Percentiles rank a stretch among this genome's conserved stretches.
These are phyloP conservation scores for Rhinogobio ventralis DNA, from an alignment of 2,797 vertebrate genomes.

Conservation along the genomic window DNA sequence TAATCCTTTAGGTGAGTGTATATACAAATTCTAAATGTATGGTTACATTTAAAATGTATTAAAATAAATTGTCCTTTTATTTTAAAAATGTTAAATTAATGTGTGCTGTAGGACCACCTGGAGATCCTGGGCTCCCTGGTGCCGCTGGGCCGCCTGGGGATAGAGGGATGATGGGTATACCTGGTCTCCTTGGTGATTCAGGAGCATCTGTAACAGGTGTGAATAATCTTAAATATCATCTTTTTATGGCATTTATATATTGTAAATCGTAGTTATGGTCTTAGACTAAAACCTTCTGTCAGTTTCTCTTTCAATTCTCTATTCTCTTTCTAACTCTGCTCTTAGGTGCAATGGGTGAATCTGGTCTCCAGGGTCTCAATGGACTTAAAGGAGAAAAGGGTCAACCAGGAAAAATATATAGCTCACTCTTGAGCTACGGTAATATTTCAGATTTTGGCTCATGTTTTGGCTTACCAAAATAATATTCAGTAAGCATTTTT, in stretches of 20 bases:
- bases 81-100: background rate
- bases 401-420: conserved; percentile 55
- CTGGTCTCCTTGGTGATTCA: conserved; percentile 34
- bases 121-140: conserved; percentile 34
- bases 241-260: background rate
- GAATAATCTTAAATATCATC: background rate
- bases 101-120: background rate
- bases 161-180: conserved; percentile 27
- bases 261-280: background rate
- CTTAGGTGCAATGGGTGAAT: conserved; percentile 54
- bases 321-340: conserved; percentile 5
- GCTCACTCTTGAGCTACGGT: background rate
- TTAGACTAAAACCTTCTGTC: background rate
- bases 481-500: background rate
- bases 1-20: no score
- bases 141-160: conserved; percentile 15
- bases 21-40: no score
- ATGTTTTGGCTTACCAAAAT: background rate
- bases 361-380: conserved; percentile 64
- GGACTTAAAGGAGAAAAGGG: conserved; percentile 73
- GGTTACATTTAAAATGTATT: no score
- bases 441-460: background rate
- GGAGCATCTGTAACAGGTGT: conserved; percentile 65
- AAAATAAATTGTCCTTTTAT: background rate
- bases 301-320: background rate